Base-by-base conservation (phyloP, 2,888 invertebrate genomes). In the Gari tellinella region DNA sequence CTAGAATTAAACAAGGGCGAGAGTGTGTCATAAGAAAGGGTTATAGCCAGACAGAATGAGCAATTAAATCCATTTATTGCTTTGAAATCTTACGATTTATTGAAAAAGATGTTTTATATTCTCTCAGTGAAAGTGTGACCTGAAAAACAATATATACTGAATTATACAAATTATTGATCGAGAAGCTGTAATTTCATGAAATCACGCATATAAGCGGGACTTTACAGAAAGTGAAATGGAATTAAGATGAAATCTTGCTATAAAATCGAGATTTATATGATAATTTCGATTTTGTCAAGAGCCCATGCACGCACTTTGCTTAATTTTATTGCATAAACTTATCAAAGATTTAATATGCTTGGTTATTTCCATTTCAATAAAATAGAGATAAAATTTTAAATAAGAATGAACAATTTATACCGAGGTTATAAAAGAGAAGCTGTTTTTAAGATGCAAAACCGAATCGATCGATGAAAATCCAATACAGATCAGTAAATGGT, bases 251-350 rank as follows among this genome's bases (percentile, higher is more conserved):
- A 65, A 72, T 65, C 64, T 52, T 46, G 60, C 72, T 49, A 65
- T 72, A 72, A 72, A 72, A 72, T 72, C 64, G 60, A 65, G 72
- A 72, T 72, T 72, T 72, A 72, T 72, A 72, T 72, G 72, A 72
- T 72, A 72, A 72, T 72, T 65, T 61, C 21, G 51, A 55, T 48
- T 23, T 19, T 65, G 60, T 31, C 60, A 72, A 53, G 45, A 72
- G 41, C 40, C 43, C 25, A 10, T 37, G 23, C 72, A 72, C 72
- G 65, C 63, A 53, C 63, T 46, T 38, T 46, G 41, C 57, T 70
- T 58, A 53, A 53, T 70, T 70, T 70, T 64, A 70, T 70, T 58
- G 43, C 70, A 52, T 52, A 70, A 70, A 70, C 58, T 70, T 70
- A 70, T 63, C 63, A 70, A 64, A 64, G 58, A 70, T 64, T 70